Base-by-base conservation (phyloP, 2,888 invertebrate species). In the Trichopoda pennipes region DNA sequence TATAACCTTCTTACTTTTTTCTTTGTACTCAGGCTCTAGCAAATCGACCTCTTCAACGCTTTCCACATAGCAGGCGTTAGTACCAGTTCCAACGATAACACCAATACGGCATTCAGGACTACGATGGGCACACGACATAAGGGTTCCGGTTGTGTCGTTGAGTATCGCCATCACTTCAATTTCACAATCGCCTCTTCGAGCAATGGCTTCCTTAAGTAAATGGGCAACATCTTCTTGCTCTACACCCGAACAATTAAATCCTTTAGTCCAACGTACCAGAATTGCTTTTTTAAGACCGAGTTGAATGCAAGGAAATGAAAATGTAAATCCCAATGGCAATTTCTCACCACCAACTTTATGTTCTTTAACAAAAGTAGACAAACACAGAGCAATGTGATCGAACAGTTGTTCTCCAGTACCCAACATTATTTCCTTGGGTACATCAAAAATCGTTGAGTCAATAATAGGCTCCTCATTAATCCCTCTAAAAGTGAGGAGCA, bases 51-150 rank as follows among this genome's bases (percentile, higher is more conserved):
- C 95, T 84, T 95, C 94, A 61, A 97, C 94, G 86, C 94, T 94
- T 89, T 98, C 98, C 80, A 98, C 95, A 90, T 98, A 99, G 90
- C 98, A 98, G 0, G 98, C 98, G 91, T 99, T 99, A 85, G 96
- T 96, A 70, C 98, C 98, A 10, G 98, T 99, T 85, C 98, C 98
- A 94, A 90, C 85, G 86, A 89, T 90, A 44, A 90, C 88, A 88
- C 97, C 98, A 90, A 98, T 92, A 87, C 94, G 93, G 92, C 96
- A 96, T 89, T 94, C 92, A 84, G 92, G 93, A 91, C 96, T 95
- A 90, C 94, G 94, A 93, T 96, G 95, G 78, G 97, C 97, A 92
- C 97, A 97, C 16, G 97, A 96, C 96, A 98, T 97, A 86, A 98
- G 92, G 21, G 97, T 97, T 85, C 98, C 98, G 49, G 96, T 97